Base-by-base conservation (phyloP, 2,888 invertebrate species). In the Melieria picta region DNA sequence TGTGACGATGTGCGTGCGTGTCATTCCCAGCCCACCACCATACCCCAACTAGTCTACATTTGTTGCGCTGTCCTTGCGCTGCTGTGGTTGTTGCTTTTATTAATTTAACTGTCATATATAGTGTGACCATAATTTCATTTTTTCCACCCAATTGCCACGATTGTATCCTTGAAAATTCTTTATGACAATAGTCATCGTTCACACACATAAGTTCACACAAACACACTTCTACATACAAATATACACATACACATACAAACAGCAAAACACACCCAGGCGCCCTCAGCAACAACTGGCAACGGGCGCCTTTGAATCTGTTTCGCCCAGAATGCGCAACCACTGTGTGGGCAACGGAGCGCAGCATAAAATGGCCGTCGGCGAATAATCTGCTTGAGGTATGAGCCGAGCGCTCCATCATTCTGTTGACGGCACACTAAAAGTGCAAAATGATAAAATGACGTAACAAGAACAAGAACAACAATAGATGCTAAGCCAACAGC, bases 111-210 rank as follows among this genome's bases (percentile, higher is more conserved):
- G 30, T 10, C 67, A 43, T 48, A 16, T 65, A 52, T 65, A 5
- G 7, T 16, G 5, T 4, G 58, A 48, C 45, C 43, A 60, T 50
- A 56, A 45, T 62, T 69, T 47, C 6, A 52, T 62, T 69, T 62
- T 61, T 65, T 68, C 30, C 68, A 73, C 64, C 58, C 73, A 71
- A 65, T 73, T 73, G 71, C 71, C 68, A 68, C 50, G 52, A 68
- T 65, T 65, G 64, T 69, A 71, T 65, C 73, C 71, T 71, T 68
- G 68, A 73, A 73, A 66, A 67, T 56, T 68, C 57, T 71, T 71
- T 71, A 62, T 65, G 45, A 57, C 68, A 72, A 57, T 65, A 60
- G 60, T 42, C 43, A 64, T 46, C 50, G 64, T 46, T 66, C 48
- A 62, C 56, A 5, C 16, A 46, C 56, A 56, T 4, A 56, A 47